Conservation (phyloP, 2,888 invertebrate genomes). For the Thymelicus lineola region DNA sequence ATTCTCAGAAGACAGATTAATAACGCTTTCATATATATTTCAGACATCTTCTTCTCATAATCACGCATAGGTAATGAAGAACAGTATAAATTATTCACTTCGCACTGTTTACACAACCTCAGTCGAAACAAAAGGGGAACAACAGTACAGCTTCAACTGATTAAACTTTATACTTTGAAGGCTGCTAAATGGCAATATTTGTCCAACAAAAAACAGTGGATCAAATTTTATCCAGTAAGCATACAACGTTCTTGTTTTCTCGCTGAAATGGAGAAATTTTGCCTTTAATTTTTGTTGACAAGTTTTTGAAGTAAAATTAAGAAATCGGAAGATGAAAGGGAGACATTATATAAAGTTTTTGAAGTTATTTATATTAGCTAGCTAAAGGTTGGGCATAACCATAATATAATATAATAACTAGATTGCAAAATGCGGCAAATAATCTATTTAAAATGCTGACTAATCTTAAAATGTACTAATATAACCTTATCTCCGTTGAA, state of each 20-base stretch:
- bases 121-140: not conserved
- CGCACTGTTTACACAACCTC: not conserved
- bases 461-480: conserved; percentile 10
- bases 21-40: too few species aligned
- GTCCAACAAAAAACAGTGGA: conserved; percentile 17
- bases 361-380: too few species aligned
- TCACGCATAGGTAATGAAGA: too few species aligned
- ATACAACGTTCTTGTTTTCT: conserved; percentile 19
- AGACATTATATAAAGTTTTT: too few species aligned
- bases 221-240: conserved; percentile 29
- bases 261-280: conserved; percentile 19
- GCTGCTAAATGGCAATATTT: conserved; percentile 27
- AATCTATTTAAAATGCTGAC: conserved; percentile 3
- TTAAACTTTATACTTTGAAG: conserved; percentile 18
- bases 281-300: not conserved
- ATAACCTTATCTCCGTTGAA: conserved; percentile 20
- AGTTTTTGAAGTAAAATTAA: conserved; percentile 3
- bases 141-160: conserved; percentile 16
- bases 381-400: too few species aligned
- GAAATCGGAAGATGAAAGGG: not conserved
- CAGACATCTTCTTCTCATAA: too few species aligned
- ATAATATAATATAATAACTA: too few species aligned
- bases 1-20: too few species aligned
- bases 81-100: not conserved
- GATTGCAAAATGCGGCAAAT: not conserved